Base-by-base conservation (phyloP, 2,113 vertebrate genomes). In the Platichthys stellatus region DNA sequence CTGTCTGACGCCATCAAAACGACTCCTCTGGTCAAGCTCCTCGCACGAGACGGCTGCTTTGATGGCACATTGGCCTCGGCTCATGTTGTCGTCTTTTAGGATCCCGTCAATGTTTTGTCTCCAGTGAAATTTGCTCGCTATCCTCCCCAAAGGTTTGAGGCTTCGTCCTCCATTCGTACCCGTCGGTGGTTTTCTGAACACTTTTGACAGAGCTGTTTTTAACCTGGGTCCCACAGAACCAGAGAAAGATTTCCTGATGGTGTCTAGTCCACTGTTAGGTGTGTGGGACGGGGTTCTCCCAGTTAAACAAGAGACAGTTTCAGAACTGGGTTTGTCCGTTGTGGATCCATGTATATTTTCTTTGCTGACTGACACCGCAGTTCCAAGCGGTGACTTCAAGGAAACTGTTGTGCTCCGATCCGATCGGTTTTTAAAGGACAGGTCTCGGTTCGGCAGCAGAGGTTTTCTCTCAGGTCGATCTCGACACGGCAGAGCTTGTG, bases 11-110 rank as follows among this genome's bases (percentile, higher is more conserved):
- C 88, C 74, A 74, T 81, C 74, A 43, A 86, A 76, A 63, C 67
- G 73, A 38, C 57, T 87, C 56, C 92, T 79, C 45, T 92, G 93
- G 40, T 94, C 93, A 24, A 97, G 94, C 74, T 93, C 95, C 72
- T 95, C 95, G 82, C 92, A 94, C 2, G 96, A 97, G 17, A 93
- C 78, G 0, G 91, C 79, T 69, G 88, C 76, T 79, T 94, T 93
- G 38, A 93, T 80, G n/a, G 63, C 71, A 57, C 76, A 88, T 51
- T 89, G 87, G 67, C 88, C 78, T 80, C 71, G 63, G 23, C 78
- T 91, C 58, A 86, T 85, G 71, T 69, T 78, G n/a, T 35, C 6
- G 15, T 91, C 85, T 85, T 74, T 89, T 3, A 80, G 26, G 68
- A 40, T 74, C 35, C 78, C 72, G 14, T 87, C 82, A 86, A 87